phyloP scores from a whole-genome alignment of 2,113 vertebrate species.

The Megaptera novaeangliae region DNA sequence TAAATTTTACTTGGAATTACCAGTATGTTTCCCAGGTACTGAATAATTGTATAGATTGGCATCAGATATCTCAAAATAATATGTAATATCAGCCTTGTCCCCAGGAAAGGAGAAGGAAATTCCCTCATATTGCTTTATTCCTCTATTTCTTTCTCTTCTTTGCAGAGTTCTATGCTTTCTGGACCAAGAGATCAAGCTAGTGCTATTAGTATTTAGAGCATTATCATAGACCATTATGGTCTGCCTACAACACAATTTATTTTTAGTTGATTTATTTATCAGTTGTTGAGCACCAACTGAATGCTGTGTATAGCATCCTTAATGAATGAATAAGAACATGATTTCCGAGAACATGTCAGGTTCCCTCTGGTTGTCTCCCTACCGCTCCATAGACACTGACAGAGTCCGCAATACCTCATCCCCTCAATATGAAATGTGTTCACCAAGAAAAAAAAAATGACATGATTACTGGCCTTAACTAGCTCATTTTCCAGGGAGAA shows the following conservation, averaged over 20 bases:
- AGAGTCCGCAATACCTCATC: not conserved
- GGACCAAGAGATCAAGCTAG: not conserved
- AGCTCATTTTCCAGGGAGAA: not conserved
- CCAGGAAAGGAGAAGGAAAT: not conserved
- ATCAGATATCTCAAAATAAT: not conserved
- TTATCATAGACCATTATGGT: not conserved
- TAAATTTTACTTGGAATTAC: not conserved
- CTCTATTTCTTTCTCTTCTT: not conserved
- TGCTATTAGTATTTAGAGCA: not conserved
- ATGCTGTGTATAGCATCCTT: not conserved
- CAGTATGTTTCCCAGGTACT: not conserved
- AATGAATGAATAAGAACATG: not conserved
- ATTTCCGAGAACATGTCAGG: not conserved
- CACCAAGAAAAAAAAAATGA: not conserved
- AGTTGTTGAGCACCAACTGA: not conserved
- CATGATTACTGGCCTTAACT: not conserved
- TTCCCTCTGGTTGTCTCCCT: not conserved
- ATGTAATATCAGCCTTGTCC: not conserved
- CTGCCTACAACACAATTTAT: not conserved
- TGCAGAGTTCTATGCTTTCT: not conserved
- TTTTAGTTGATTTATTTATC: not conserved
- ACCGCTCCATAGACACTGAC: not conserved
- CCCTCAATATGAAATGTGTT: not conserved
- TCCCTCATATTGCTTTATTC: not conserved
- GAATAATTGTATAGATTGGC: not conserved